Base-by-base conservation (phyloP, 2,888 invertebrate genomes). In the Apotomis capreana region DNA sequence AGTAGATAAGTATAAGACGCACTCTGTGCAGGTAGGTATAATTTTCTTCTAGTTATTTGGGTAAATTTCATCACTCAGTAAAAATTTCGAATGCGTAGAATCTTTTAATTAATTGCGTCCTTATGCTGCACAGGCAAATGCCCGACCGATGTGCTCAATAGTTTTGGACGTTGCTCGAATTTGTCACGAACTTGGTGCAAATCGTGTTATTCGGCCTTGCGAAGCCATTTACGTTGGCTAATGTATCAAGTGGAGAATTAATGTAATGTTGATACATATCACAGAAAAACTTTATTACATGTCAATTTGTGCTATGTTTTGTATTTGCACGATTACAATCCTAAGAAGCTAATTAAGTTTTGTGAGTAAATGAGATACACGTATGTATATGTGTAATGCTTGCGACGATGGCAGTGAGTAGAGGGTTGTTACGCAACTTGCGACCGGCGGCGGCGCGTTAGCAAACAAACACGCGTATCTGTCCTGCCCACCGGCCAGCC, bases 321-420 rank as follows among this genome's bases (percentile, higher is more conserved):
- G 4, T 12, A 58, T 65, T 69, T 36, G 26, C 36, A 1, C 36
- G 59, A 64, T 36, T 57, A 37, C 13, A 59, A 58, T 46, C 36
- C 13, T 49, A 54, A 54, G 26, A 26, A 26, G 26, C 44, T 36
- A 52, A 62, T 58, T 52, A 52, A 46, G 36, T 51, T n/a, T 40
- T 8, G 12, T 60, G 57, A 51, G 79, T 79, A 84, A 82, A 83
- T 83, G 83, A 79, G 78, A 81, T 69, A 77, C 49, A 49, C 10
- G 74, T 77, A 76, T 78, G 77, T 78, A 79, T 75, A 77, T 78
- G 36, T 79, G 80, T 80, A 79, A 80, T 83, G 81, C 81, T 80
- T 83, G 79, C 78, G 77, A 78, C 78, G 80, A 74, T 73, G 74
- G 78, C 73, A 58, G 75, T 76, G 77, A 78, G 71, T 81, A 76